Evolutionary conservation across 2,113 vertebrate species (phyloP).

Genomic region (Taxidea taxus): DNA sequence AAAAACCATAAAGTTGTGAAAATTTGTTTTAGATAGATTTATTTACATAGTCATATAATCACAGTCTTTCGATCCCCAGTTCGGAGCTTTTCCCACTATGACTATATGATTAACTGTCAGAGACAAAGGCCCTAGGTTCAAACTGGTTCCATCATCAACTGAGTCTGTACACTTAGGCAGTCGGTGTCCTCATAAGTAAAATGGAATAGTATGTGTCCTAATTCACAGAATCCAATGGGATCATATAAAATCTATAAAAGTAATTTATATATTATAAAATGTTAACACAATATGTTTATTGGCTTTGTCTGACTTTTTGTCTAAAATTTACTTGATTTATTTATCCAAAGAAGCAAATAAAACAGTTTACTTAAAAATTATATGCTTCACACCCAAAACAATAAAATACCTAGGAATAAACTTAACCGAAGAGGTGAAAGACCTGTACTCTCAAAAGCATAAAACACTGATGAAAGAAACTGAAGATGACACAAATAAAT

Average conservation of each 20-base stretch:
- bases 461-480: not conserved
- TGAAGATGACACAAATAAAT: not conserved
- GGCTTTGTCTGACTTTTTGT: not conserved
- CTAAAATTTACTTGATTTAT: constrained; percentile 47
- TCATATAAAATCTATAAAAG: not conserved
- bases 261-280: constrained; percentile 4
- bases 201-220: not conserved
- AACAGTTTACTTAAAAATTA: not conserved
- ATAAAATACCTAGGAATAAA: not conserved
- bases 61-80: not conserved
- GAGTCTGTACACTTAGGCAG: not conserved
- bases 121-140: not conserved
- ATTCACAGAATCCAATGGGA: constrained; percentile 23
- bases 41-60: not conserved
- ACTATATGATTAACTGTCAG: not conserved
- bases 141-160: not conserved
- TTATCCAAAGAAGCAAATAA: not conserved
- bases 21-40: constrained; percentile 2
- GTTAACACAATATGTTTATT: not conserved
- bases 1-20: not conserved
- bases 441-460: not conserved
- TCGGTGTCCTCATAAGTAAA: constrained; percentile 28
- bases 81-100: constrained; percentile 1
- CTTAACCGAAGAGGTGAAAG: not conserved
- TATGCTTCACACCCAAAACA: not conserved